These are phyloP conservation scores for Metopia argyrocephala DNA, from an alignment of 2,888 invertebrate genomes.

Conservation along the genomic window DNA sequence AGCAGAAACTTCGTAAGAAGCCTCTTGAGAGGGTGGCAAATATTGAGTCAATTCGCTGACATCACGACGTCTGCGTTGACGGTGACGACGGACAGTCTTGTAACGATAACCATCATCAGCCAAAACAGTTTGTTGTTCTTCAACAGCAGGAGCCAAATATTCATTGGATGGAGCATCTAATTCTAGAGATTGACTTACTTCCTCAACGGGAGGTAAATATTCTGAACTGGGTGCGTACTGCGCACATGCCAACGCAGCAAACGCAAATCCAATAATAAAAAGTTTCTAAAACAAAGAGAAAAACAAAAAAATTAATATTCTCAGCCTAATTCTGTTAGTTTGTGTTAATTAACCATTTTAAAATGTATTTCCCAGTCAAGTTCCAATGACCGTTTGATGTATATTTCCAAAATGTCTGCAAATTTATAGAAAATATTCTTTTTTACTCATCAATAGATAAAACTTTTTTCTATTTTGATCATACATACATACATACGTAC, in stretches of 20 bases:
- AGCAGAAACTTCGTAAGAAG: slow-evolving; percentile 22
- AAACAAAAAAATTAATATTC: background rate
- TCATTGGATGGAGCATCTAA: slow-evolving; percentile 33
- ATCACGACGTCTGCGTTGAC: slow-evolving; percentile 42
- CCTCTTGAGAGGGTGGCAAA: slow-evolving; percentile 35
- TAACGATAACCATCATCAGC: slow-evolving; percentile 63
- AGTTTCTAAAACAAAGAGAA: slow-evolving; percentile 49
- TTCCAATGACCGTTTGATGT: slow-evolving; percentile 51
- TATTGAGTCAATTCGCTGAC: slow-evolving; percentile 40
- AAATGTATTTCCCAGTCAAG: slow-evolving; percentile 37
- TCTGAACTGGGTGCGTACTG: slow-evolving; percentile 51
- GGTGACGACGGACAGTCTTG: slow-evolving; percentile 64
- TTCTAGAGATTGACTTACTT: slow-evolving; percentile 33
- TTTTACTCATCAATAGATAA: background rate
- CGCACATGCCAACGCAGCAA: slow-evolving; percentile 48
- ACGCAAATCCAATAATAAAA: slow-evolving; percentile 44
- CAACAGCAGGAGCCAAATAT: slow-evolving; percentile 43
- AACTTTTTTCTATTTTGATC: slow-evolving; percentile 2
- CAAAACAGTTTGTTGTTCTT: slow-evolving; percentile 61
- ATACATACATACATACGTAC: slow-evolving; percentile 9
- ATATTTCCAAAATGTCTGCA: background rate
- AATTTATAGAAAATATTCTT: slow-evolving; percentile 57
- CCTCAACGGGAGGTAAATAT: slow-evolving; percentile 51
- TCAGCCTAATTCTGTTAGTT: background rate
- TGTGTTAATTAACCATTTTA: slow-evolving; percentile 41